A percentile compares a stretch with the other conserved stretches of the same genome.
These are phyloP conservation scores for Poeciliopsis infans DNA, from an alignment of 2,797 vertebrate species.

Conservation along the genomic window DNA sequence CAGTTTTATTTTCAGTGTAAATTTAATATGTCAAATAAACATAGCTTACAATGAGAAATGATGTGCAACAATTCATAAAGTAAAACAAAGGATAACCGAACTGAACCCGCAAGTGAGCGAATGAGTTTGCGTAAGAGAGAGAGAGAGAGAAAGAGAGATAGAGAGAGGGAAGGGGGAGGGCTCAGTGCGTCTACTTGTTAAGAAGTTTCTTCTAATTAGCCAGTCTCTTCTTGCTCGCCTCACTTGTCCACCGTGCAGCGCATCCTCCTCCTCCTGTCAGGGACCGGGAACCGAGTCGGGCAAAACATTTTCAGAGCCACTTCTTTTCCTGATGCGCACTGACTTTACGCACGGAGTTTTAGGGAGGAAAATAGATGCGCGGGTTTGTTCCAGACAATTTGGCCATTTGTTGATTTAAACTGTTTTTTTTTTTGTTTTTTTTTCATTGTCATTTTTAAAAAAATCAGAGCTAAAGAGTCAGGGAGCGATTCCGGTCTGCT, in stretches of 20 bases:
- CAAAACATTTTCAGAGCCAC: constrained; percentile 10
- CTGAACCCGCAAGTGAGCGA: constrained; percentile 3
- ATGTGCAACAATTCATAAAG: not conserved
- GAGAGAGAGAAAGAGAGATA: constrained; percentile 23
- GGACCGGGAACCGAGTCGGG: constrained; percentile 35
- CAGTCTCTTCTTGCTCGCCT: constrained; percentile 74
- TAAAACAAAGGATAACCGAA: not conserved
- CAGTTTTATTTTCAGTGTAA: not conserved
- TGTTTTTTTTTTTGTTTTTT: not conserved
- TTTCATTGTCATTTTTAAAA: not conserved
- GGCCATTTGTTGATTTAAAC: not conserved
- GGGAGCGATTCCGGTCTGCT: not conserved
- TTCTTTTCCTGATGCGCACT: constrained; percentile 27
- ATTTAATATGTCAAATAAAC: not conserved
- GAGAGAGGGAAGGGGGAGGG: constrained; percentile 53
- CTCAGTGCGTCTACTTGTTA: constrained; percentile 74
- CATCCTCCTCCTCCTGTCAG: constrained; percentile 53
- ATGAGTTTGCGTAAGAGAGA: constrained; percentile 3
- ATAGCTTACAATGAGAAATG: not conserved
- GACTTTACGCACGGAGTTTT: constrained; percentile 47
- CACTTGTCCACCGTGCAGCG: constrained; percentile 73
- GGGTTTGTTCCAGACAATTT: not conserved
- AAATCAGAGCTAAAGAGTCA: not conserved
- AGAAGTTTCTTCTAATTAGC: constrained; percentile 84
- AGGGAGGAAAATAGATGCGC: constrained; percentile 3